A percentile compares a stretch with the other conserved stretches of the same genome.
These are phyloP conservation scores for Micromussa lordhowensis DNA, from an alignment of 92 coral and sea anemone species.

Conservation along the genomic window DNA sequence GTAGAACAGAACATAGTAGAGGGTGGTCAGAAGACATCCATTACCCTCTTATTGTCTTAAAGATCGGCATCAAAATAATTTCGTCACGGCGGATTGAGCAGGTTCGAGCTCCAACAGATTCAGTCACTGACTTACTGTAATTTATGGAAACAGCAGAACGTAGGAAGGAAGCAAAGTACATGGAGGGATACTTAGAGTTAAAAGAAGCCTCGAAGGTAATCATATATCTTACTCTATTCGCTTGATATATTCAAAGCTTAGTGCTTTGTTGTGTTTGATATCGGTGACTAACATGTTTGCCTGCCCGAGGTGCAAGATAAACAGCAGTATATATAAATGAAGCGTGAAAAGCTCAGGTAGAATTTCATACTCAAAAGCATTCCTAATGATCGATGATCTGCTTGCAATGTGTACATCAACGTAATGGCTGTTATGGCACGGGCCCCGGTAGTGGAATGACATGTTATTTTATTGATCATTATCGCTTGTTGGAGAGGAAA, in stretches of 20 bases:
- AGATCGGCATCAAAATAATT: not conserved
- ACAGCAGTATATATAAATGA: not conserved
- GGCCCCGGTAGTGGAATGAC: not conserved
- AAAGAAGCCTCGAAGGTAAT: constrained; percentile 73
- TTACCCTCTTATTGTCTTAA: not conserved
- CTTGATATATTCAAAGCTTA: not conserved
- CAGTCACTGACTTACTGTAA: not conserved
- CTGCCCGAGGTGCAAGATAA: not conserved
- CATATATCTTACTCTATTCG: not conserved
- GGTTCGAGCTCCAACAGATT: not conserved
- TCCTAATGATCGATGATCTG: not conserved
- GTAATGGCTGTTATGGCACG: not conserved
- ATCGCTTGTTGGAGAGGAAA: constrained; percentile 25
- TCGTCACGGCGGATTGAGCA: constrained; percentile 11
- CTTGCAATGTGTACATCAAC: not conserved
- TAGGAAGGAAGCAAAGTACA: constrained; percentile 62
- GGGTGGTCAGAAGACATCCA: not conserved
- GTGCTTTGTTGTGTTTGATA: not conserved
- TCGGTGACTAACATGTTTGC: not conserved
- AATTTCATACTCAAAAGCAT: not conserved
- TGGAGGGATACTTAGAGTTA: constrained; percentile 80
- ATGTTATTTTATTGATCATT: constrained; percentile 24
- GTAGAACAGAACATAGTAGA: too few relatives aligned
- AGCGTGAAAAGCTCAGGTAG: not conserved
- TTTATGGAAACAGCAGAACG: constrained; percentile 48